Conservation (phyloP, 2,113 vertebrate genomes). For the Nothocercus nigrocapillus region DNA sequence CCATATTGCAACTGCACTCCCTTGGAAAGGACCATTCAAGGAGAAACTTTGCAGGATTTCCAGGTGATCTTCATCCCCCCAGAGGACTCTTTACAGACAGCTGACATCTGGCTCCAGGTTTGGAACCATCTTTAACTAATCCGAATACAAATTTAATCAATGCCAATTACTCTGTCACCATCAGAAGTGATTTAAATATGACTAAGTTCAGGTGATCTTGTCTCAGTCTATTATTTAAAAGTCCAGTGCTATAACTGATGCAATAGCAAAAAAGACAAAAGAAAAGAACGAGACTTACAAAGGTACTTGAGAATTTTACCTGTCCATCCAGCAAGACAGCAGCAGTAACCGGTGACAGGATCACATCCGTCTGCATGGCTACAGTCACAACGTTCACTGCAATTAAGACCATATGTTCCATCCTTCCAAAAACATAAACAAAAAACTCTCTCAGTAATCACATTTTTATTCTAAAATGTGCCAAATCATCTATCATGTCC, state of each 20-base stretch:
- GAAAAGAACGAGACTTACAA: background rate
- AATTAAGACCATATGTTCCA: slow-evolving; percentile 92
- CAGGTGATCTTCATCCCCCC: slow-evolving; percentile 23
- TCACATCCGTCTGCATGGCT: slow-evolving; percentile 93
- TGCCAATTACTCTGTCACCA: slow-evolving; percentile 39
- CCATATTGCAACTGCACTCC: fast-evolving
- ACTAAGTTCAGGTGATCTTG: slow-evolving; percentile 25
- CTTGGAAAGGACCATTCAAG: background rate
- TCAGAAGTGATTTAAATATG: background rate
- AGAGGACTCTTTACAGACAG: slow-evolving; percentile 29
- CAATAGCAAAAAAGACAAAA: background rate
- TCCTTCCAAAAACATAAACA: slow-evolving; percentile 80
- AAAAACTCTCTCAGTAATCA: slow-evolving; percentile 48
- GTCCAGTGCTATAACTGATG: background rate
- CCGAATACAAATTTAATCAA: slow-evolving; percentile 67
- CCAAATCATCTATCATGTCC: slow-evolving; percentile 40
- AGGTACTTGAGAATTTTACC: slow-evolving; percentile 75
- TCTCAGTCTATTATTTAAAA: slow-evolving; percentile 3
- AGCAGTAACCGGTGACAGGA: slow-evolving; percentile 91
- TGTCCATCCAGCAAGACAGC: slow-evolving; percentile 95
- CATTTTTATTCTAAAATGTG: slow-evolving; percentile 10
- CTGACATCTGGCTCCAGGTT: slow-evolving; percentile 53
- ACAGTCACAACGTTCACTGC: slow-evolving; percentile 91
- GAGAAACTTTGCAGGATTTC: slow-evolving; percentile 48
- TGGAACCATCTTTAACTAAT: slow-evolving; percentile 48